Base-by-base conservation (phyloP, 2,888 invertebrate genomes). In the Heliconius ethilla region DNA sequence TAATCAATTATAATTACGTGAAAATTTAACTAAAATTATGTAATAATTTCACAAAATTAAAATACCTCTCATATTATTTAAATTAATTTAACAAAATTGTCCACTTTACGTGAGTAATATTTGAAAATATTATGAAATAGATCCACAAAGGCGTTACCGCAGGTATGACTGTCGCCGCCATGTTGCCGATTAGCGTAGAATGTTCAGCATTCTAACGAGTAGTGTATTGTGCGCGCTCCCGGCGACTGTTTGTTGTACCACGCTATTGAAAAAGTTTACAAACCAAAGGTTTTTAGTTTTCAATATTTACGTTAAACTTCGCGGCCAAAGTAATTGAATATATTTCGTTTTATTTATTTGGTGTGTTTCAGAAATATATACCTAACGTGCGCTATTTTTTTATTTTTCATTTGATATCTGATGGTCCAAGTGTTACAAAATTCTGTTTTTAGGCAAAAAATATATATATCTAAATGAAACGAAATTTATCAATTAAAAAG, bases 121-220 rank as follows among this genome's bases (percentile, higher is more conserved):
- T 67, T 51, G 73, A 77, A 66, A 37, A 72, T 66, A 2, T 15
- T 51, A 55, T 55, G 37, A 73, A 79, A 73, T 75, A 73, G 69
- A 78, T 65, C 45, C 75, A 78, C 70, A 75, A 79, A 78, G 73
- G 63, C 25, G 27, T 69, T 59, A 51, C 73, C 75, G 69, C 77
- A 79, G 79, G 80, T 82, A 79, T 78, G 76, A 78, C 73, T 75
- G 63, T 78, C 29, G 77, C 70, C 79, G 78, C 82, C 59, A 59
- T 59, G 10, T n/a, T 59, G n/a, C 9, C 59, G 59, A n/a, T 59
- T n/a, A 51, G 51, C 13, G 18, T 51, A 18, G 45, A 51, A 51
- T 51, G 1, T 51, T 51, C 6, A 18, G 45, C 18, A 51, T 51
- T 51, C 18, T 18, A 51, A 40, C 45, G 45, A 45, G 45, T 45